These are phyloP conservation scores for Colostygia pectinataria DNA, from an alignment of 2,888 invertebrate species.

Conservation along the genomic window DNA sequence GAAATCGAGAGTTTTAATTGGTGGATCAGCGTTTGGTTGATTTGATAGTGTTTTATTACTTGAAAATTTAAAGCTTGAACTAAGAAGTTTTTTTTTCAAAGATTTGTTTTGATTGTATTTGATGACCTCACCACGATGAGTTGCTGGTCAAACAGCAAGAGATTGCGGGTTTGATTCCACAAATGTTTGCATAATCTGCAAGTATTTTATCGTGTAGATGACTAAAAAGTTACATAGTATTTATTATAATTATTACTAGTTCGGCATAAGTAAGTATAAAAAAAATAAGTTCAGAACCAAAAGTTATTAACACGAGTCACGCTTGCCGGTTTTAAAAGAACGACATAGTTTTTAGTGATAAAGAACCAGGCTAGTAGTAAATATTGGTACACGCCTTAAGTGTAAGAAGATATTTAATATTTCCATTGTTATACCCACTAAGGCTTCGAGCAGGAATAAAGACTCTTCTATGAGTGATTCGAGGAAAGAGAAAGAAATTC, in stretches of 20 bases:
- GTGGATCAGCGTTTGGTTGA: slow-evolving; percentile 16
- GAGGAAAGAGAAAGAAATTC: no score
- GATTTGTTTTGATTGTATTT: no score
- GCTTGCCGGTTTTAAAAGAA: slow-evolving; percentile 20
- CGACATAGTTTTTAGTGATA: slow-evolving; percentile 26
- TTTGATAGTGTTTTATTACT: slow-evolving; percentile 15
- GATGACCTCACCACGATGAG: no score
- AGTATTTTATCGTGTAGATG: no score
- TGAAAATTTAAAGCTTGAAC: slow-evolving; percentile 4
- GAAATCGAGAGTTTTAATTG: slow-evolving; percentile 25
- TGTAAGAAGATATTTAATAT: slow-evolving; percentile 2
- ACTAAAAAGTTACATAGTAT: no score
- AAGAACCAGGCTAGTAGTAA: slow-evolving; percentile 23
- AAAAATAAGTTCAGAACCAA: slow-evolving; percentile 6
- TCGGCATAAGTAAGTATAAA: no score
- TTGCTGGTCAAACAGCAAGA: no score
- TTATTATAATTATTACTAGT: no score
- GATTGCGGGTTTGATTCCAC: no score
- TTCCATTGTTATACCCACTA: background rate
- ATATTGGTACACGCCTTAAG: slow-evolving; percentile 21
- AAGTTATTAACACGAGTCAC: background rate
- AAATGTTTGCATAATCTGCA: no score
- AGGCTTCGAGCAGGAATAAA: no score
- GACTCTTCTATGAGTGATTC: no score
- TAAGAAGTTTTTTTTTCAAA: background rate